A percentile compares a stretch with the other conserved stretches of the same genome.
phyloP scores from a whole-genome alignment of 2,888 invertebrate genomes.

The Diarsia brunnea region DNA sequence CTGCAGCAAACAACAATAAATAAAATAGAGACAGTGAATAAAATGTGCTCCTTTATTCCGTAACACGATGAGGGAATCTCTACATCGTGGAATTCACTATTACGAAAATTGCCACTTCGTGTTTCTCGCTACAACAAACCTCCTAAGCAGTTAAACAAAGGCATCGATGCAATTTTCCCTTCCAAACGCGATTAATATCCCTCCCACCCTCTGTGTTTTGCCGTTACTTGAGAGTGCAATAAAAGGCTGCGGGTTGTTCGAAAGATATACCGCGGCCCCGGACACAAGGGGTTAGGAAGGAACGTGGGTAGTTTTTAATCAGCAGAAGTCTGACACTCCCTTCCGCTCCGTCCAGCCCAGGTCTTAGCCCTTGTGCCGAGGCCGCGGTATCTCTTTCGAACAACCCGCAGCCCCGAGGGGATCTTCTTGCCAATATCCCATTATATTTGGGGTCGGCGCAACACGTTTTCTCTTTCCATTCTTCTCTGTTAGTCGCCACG shows the following conservation, averaged over 20 bases:
- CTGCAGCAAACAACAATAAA: not conserved
- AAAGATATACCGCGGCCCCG: no score
- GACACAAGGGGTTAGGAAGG: no score
- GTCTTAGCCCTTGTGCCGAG: no score
- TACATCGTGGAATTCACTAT: slow-evolving; percentile 14
- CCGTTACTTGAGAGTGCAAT: not conserved
- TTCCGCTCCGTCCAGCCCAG: no score
- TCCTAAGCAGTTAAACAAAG: slow-evolving; percentile 17
- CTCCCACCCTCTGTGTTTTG: slow-evolving; percentile 2
- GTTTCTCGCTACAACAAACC: slow-evolving; percentile 4
- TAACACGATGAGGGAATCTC: slow-evolving; percentile 17
- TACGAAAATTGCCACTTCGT: slow-evolving; percentile 16
- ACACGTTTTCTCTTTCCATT: no score
- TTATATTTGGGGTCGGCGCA: no score
- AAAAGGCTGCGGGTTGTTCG: not conserved
- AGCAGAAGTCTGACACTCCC: no score
- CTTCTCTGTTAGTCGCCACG: no score
- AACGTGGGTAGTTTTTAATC: no score
- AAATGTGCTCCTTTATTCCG: not conserved
- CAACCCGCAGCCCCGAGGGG: no score
- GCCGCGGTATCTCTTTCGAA: no score
- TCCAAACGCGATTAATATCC: slow-evolving; percentile 23
- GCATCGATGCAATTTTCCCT: slow-evolving; percentile 36
- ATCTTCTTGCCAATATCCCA: no score
- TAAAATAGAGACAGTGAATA: not conserved